These are phyloP conservation scores for Cisticola juncidis DNA, from an alignment of 2,113 vertebrate genomes.

Conservation along the genomic window DNA sequence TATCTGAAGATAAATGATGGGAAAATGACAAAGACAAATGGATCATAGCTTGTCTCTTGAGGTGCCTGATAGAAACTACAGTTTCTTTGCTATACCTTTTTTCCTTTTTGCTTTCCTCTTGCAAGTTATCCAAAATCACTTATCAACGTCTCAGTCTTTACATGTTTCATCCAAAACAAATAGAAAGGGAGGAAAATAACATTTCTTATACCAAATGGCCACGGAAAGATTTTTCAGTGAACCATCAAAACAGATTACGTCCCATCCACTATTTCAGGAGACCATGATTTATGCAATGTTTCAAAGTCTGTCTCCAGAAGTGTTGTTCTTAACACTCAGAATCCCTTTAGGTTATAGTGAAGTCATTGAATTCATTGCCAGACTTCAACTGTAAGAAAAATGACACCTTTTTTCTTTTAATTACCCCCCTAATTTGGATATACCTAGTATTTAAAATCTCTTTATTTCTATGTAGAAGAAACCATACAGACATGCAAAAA, in stretches of 20 bases:
- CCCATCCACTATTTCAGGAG: background rate
- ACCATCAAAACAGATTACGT: background rate
- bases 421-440: background rate
- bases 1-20: background rate
- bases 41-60: background rate
- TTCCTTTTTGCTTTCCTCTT: background rate
- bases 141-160: slow-evolving; percentile 1
- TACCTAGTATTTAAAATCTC: background rate
- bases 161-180: slow-evolving; percentile 9
- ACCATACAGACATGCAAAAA: background rate
- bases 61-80: background rate
- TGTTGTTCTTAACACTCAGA: background rate
- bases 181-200: background rate
- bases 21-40: background rate
- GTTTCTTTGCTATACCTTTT: background rate
- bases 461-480: background rate
- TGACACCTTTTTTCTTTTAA: background rate
- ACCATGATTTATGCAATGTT: background rate
- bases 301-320: background rate
- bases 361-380: background rate
- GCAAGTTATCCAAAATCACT: background rate
- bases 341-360: background rate
- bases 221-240: slow-evolving; percentile 1
- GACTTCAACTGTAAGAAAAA: background rate
- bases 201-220: background rate